Conservation (phyloP, 2,888 invertebrate species). For the Platycheirus rosarum region DNA sequence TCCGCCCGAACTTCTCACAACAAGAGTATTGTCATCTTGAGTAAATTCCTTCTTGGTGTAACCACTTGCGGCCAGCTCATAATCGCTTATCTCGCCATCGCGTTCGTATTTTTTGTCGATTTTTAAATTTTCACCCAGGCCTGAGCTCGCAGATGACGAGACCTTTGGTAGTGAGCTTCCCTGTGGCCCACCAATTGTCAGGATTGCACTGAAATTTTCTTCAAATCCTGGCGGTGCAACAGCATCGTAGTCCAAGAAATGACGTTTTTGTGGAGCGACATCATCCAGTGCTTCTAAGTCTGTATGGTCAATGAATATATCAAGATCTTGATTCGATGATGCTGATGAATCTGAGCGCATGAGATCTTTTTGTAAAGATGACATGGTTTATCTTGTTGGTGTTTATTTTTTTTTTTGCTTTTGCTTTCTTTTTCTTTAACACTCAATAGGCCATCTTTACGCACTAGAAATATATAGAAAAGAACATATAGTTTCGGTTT, state of each 20-base stretch:
- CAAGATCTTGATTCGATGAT: constrained; percentile 69
- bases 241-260: constrained; percentile 86
- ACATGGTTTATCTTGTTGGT: constrained; percentile 34
- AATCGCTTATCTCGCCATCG: constrained; percentile 82
- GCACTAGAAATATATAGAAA: constrained; percentile 60
- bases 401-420: neutral
- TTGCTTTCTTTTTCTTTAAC: constrained; percentile 16
- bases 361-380: constrained; percentile 62
- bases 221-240: constrained; percentile 84
- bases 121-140: constrained; percentile 80
- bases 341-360: constrained; percentile 64
- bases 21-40: constrained; percentile 80
- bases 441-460: constrained; percentile 64
- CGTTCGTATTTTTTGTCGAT: constrained; percentile 82
- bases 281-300: constrained; percentile 76
- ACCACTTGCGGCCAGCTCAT: constrained; percentile 82
- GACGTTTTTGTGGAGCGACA: constrained; percentile 83
- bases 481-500: constrained; percentile 49
- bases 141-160: constrained; percentile 56
- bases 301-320: constrained; percentile 67
- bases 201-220: constrained; percentile 76
- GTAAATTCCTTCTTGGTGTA: constrained; percentile 82
- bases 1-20: constrained; percentile 42
- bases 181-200: constrained; percentile 61
- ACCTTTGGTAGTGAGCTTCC: constrained; percentile 30